Percentiles rank a stretch among this genome's conserved stretches.
Conservation (phyloP, 2,797 vertebrate species). For the Phoxinus dragarum region DNA sequence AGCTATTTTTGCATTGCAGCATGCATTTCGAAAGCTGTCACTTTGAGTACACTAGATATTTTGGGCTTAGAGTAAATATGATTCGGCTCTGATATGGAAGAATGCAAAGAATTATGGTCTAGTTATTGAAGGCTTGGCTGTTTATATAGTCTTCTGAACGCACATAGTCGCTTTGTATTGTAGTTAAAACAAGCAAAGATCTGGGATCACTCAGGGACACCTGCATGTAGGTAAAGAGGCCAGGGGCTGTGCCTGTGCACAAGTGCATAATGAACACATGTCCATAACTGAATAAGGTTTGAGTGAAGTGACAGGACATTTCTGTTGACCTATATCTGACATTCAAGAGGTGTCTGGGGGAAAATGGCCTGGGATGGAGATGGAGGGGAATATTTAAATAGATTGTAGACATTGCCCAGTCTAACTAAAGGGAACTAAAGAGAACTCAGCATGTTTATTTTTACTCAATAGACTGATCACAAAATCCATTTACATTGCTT, state of each 20-base stretch:
- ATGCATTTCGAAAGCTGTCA: constrained; percentile 1
- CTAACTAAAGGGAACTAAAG: neutral
- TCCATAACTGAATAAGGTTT: constrained; percentile 31
- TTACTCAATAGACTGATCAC: neutral
- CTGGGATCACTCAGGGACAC: neutral
- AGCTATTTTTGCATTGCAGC: neutral
- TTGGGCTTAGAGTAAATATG: constrained; percentile 1
- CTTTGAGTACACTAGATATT: constrained; percentile 20
- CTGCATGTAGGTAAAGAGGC: constrained; percentile 27
- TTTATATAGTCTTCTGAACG: neutral
- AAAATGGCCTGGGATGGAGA: constrained; percentile 1
- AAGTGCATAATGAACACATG: neutral
- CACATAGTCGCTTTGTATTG: neutral
- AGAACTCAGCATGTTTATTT: constrained; percentile 18
- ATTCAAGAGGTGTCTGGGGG: constrained; percentile 42
- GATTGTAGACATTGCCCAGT: neutral
- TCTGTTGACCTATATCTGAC: constrained; percentile 54
- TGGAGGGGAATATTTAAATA: constrained; percentile 18
- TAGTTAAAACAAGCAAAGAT: constrained; percentile 12
- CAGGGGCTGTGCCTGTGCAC: neutral
- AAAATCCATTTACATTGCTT: neutral
- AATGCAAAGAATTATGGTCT: neutral
- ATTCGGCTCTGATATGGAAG: neutral
- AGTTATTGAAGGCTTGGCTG: neutral
- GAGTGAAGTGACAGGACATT: constrained; percentile 31